phyloP scores from a whole-genome alignment of 1,140 invertebrate genomes.

The Sarcophaga bullata region DNA sequence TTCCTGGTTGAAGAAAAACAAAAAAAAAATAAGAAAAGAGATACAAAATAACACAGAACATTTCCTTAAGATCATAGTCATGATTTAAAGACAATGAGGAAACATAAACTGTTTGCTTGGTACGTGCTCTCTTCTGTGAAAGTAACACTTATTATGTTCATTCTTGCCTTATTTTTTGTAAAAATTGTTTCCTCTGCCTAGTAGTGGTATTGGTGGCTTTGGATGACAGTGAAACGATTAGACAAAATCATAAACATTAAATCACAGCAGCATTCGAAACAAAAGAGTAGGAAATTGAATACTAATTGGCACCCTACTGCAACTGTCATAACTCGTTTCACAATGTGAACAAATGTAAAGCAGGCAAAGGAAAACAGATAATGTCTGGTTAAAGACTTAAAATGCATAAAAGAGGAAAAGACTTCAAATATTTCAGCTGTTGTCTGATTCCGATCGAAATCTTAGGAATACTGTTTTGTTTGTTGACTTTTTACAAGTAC shows the following conservation, averaged over 20 bases:
- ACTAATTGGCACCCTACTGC: constrained; percentile 49
- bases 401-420: background rate
- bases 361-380: background rate
- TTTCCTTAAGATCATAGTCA: constrained; percentile 33
- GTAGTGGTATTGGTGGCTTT: background rate
- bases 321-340: constrained; percentile 47
- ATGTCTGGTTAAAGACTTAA: background rate
- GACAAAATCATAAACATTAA: constrained; percentile 40
- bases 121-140: constrained; percentile 35
- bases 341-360: background rate
- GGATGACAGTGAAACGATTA: constrained; percentile 32
- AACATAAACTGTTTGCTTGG: constrained; percentile 18
- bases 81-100: constrained; percentile 36
- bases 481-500: too few relatives aligned
- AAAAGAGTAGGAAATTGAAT: constrained; percentile 46
- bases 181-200: background rate
- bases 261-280: constrained; percentile 29
- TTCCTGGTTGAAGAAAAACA: background rate
- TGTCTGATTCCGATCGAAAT: too few relatives aligned
- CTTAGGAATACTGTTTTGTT: too few relatives aligned
- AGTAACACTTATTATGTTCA: constrained; percentile 34
- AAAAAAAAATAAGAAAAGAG: too few relatives aligned
- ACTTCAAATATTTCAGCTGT: background rate
- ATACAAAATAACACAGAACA: constrained; percentile 8
- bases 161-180: background rate